These are phyloP conservation scores for Triplophysa rosa DNA, from an alignment of 2,113 vertebrate species.

Conservation along the genomic window DNA sequence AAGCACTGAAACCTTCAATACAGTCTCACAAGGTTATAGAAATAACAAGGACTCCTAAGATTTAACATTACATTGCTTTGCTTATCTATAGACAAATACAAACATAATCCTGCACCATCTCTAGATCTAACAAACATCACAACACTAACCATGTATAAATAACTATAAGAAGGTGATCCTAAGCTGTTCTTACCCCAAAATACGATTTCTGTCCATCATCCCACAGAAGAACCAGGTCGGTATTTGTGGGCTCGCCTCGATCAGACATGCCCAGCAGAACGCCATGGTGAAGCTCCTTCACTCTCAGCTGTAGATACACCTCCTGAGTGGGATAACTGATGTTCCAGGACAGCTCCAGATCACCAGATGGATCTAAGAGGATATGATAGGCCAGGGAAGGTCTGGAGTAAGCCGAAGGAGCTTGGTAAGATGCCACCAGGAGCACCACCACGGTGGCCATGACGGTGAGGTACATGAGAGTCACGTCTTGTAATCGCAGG, in stretches of 20 bases:
- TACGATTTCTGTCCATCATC: constrained; percentile 77
- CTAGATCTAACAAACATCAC: not conserved
- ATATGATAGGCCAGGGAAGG: constrained; percentile 79
- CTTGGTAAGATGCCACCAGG: constrained; percentile 85
- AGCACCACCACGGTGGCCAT: constrained; percentile 84
- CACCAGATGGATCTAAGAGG: constrained; percentile 80
- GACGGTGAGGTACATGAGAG: constrained; percentile 86
- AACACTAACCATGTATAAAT: not conserved
- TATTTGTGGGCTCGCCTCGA: constrained; percentile 81
- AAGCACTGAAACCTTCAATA: not conserved
- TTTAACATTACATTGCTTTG: not conserved
- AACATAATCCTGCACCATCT: not conserved
- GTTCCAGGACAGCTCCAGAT: constrained; percentile 89
- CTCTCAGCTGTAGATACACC: constrained; percentile 79
- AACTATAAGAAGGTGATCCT: not conserved
- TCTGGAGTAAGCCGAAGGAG: constrained; percentile 62
- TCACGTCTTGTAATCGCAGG: constrained; percentile 77
- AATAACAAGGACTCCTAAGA: not conserved
- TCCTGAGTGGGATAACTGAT: constrained; percentile 80
- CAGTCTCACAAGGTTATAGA: not conserved
- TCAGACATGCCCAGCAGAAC: constrained; percentile 92
- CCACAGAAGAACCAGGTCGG: constrained; percentile 89
- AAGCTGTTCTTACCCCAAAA: constrained; percentile 81
- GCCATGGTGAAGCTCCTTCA: constrained; percentile 72
- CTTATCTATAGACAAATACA: too few species aligned